Evolutionary conservation across 2,888 invertebrate genomes (phyloP).

Genomic region (Volucella inflata): DNA sequence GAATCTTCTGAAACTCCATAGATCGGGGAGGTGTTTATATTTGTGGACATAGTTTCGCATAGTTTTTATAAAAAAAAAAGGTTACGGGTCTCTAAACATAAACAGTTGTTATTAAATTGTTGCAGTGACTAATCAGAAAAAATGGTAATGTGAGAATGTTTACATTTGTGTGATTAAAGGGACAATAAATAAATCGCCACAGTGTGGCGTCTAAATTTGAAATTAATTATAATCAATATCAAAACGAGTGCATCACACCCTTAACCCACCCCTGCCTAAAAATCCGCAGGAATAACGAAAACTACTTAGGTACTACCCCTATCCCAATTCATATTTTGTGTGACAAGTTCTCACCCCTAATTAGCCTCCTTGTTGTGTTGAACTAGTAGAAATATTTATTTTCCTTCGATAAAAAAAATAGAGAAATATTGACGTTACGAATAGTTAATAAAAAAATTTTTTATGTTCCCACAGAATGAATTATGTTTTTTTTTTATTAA

Average conservation of each 20-base stretch:
- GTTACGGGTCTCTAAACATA: conserved; percentile 7
- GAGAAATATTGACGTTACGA: conserved; percentile 6
- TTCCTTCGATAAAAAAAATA: conserved; percentile 45
- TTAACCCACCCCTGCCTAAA: conserved; percentile 52
- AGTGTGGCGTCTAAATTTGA: conserved; percentile 11
- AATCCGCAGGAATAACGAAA: neutral
- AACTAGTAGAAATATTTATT: conserved; percentile 65
- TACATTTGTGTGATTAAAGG: conserved; percentile 34
- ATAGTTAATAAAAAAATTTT: conserved; percentile 56
- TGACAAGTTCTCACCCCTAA: conserved; percentile 71
- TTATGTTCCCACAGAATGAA: conserved; percentile 48
- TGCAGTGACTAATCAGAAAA: conserved; percentile 33
- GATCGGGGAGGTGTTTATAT: no score
- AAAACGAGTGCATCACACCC: conserved; percentile 65
- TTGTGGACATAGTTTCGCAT: neutral
- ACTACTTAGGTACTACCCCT: conserved; percentile 55
- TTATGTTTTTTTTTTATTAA: conserved; percentile 11
- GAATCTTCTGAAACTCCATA: conserved; percentile 12
- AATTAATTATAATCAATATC: conserved; percentile 55
- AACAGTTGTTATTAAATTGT: neutral
- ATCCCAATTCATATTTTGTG: conserved; percentile 36
- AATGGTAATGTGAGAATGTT: conserved; percentile 55
- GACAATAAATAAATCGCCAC: conserved; percentile 52
- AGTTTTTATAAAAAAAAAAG: neutral
- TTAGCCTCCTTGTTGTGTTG: conserved; percentile 55